Conservation (phyloP, 1,140 invertebrate species). For the Drosophila pallidifrons region DNA sequence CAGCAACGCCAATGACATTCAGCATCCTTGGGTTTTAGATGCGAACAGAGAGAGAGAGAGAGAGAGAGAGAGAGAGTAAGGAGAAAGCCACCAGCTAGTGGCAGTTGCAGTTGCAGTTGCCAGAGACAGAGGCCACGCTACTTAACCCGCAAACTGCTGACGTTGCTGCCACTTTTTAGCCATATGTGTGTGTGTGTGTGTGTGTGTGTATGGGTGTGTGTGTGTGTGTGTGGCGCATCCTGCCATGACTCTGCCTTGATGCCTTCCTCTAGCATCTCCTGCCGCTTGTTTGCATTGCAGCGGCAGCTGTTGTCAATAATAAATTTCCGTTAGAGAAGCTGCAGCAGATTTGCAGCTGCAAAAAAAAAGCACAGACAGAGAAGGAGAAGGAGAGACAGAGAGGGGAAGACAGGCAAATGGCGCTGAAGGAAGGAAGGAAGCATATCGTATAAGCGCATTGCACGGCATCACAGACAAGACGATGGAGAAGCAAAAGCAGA, state of each 20-base stretch:
- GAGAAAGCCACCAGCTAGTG: neutral
- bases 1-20: slow-evolving; percentile 68
- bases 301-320: slow-evolving; percentile 83
- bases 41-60: neutral
- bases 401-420: slow-evolving; percentile 23
- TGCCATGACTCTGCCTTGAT: neutral
- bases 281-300: slow-evolving; percentile 79
- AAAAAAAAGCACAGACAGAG: neutral
- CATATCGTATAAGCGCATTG: slow-evolving; percentile 76
- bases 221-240: slow-evolving; percentile 14
- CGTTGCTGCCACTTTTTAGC: slow-evolving; percentile 54
- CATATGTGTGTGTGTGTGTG: neutral
- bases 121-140: slow-evolving; percentile 60
- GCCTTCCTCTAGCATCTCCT: slow-evolving; percentile 17
- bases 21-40: slow-evolving; percentile 31
- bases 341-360: slow-evolving; percentile 74
- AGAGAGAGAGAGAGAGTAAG: neutral
- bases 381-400: neutral
- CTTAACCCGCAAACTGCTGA: slow-evolving; percentile 77
- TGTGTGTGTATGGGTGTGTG: neutral
- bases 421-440: slow-evolving; percentile 67
- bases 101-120: slow-evolving; percentile 18
- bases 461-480: slow-evolving; percentile 41
- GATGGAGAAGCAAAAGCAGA: slow-evolving; percentile 24
- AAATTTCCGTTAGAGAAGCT: slow-evolving; percentile 81